phyloP scores from a whole-genome alignment of 2,113 vertebrate genomes.

The Microcebus ravelobensis region DNA sequence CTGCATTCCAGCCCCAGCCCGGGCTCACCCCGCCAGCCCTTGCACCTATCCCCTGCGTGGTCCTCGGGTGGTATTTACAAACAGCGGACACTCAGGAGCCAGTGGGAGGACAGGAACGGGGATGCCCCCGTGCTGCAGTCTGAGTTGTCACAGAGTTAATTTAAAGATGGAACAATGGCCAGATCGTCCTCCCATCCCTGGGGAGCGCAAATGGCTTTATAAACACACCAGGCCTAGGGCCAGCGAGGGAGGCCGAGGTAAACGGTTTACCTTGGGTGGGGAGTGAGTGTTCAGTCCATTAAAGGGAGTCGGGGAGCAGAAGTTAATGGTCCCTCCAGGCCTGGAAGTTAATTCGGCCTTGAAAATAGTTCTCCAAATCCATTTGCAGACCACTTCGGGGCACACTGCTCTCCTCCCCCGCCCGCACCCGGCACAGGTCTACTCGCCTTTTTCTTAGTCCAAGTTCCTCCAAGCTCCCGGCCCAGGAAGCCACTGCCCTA shows the following conservation, averaged over 20 bases:
- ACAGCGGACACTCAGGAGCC: neutral
- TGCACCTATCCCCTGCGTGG: neutral
- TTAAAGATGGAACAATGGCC: conserved; percentile 22
- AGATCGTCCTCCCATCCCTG: neutral
- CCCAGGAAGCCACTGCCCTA: neutral
- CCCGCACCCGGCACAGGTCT: accelerated
- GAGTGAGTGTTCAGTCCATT: conserved; percentile 27
- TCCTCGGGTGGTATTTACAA: neutral
- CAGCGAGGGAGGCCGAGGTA: neutral
- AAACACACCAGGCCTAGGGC: conserved; percentile 41
- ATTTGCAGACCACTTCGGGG: neutral
- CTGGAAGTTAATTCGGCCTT: conserved; percentile 56
- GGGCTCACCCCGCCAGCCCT: neutral
- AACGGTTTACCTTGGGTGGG: neutral
- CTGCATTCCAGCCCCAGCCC: neutral
- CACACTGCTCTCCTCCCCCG: accelerated
- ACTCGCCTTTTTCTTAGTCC: neutral
- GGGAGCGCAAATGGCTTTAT: conserved; percentile 55
- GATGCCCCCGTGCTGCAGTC: neutral
- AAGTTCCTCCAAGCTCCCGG: neutral
- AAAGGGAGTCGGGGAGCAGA: conserved; percentile 23
- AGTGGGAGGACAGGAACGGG: neutral
- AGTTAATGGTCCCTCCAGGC: conserved; percentile 66
- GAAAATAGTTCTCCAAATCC: conserved; percentile 56
- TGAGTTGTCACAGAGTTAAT: conserved; percentile 3